Evolutionary conservation across 2,888 invertebrate genomes (phyloP).

Genomic region (Acanthosepion esculentum): DNA sequence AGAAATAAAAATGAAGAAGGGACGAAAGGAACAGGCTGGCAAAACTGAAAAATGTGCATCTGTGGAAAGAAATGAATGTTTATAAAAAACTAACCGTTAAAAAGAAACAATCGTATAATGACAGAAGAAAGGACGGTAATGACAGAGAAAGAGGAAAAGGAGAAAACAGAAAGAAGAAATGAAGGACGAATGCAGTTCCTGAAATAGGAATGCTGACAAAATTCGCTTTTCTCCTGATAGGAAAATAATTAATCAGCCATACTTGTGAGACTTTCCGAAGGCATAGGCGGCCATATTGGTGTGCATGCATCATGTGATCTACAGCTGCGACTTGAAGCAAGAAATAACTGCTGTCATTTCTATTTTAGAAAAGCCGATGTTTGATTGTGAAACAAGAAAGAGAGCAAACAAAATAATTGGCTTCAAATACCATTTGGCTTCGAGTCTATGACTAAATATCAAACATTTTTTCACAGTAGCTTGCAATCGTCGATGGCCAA

Average conservation of each 20-base stretch:
- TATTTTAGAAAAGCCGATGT: not conserved
- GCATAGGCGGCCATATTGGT: not conserved
- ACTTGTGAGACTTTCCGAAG: not conserved
- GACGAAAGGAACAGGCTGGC: too few species aligned
- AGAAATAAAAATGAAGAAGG: too few species aligned
- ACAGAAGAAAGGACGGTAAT: not conserved
- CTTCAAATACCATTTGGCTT: not conserved
- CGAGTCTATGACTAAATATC: not conserved
- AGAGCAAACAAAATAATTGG: slow-evolving; percentile 22
- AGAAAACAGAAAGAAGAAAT: not conserved
- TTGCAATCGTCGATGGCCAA: not conserved
- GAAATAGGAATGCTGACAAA: not conserved
- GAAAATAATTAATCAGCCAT: not conserved
- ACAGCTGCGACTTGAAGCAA: not conserved
- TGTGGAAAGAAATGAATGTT: too few species aligned
- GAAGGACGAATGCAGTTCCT: not conserved
- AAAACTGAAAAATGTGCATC: too few species aligned
- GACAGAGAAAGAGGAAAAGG: not conserved
- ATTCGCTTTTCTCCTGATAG: not conserved
- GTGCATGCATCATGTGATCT: not conserved
- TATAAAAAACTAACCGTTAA: too few species aligned
- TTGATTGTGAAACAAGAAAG: slow-evolving; percentile 5
- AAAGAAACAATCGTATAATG: not conserved
- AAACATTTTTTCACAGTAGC: not conserved
- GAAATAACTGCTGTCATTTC: not conserved